Evolutionary conservation across 2,797 vertebrate species (phyloP).

Genomic region (Bovichtus variegatus): DNA sequence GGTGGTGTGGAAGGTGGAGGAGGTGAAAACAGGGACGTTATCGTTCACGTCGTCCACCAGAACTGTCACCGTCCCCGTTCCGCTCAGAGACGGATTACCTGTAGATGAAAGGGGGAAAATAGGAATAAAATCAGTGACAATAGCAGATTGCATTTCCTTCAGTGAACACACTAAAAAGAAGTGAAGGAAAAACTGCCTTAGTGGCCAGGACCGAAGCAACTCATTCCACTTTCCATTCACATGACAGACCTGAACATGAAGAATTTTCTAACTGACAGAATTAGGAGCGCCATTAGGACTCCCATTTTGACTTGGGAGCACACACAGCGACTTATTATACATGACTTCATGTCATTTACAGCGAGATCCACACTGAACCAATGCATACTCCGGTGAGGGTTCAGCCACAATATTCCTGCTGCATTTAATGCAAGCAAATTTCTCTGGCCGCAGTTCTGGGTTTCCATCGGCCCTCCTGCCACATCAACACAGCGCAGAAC

Average conservation of each 20-base stretch:
- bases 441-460: constrained; percentile 39
- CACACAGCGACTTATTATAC: constrained; percentile 44
- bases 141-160: neutral
- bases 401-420: constrained; percentile 35
- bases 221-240: constrained; percentile 29
- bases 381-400: constrained; percentile 22
- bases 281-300: constrained; percentile 18
- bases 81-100: constrained; percentile 94
- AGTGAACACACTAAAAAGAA: neutral
- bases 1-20: constrained; percentile 88
- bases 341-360: constrained; percentile 55
- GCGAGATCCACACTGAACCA: constrained; percentile 38
- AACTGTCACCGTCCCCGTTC: constrained; percentile 92
- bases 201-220: neutral
- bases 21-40: constrained; percentile 91
- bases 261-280: constrained; percentile 4
- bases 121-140: constrained; percentile 5
- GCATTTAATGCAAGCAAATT: constrained; percentile 52
- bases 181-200: constrained; percentile 9
- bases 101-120: neutral
- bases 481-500: constrained; percentile 59
- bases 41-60: constrained; percentile 95
- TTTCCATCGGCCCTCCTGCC: constrained; percentile 55
- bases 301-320: constrained; percentile 16
- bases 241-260: constrained; percentile 13